phyloP scores from a whole-genome alignment of 2,797 vertebrate genomes.

The Carcharodon carcharias region DNA sequence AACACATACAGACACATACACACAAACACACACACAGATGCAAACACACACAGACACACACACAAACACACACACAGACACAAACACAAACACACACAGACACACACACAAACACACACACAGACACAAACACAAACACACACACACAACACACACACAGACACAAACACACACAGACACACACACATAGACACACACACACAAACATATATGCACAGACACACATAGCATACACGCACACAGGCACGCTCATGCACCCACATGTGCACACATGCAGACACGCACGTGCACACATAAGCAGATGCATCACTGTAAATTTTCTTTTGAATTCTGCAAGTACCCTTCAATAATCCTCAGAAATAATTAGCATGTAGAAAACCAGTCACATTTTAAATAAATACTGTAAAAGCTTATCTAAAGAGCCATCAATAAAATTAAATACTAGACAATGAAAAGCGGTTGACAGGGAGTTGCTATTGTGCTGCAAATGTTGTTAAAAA shows the following conservation, averaged over 20 bases:
- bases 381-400: constrained; percentile 17
- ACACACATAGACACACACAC: too few relatives aligned
- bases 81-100: background rate
- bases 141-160: too few relatives aligned
- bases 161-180: too few relatives aligned
- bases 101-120: too few relatives aligned
- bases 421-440: constrained; percentile 30
- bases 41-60: too few relatives aligned
- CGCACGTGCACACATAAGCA: background rate
- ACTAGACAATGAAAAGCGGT: background rate
- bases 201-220: too few relatives aligned
- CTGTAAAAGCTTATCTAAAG: constrained; percentile 19
- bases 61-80: background rate
- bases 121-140: too few relatives aligned
- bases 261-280: background rate
- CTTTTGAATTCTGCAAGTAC: background rate
- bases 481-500: background rate
- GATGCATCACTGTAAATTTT: background rate
- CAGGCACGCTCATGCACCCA: background rate
- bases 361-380: constrained; percentile 13
- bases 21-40: too few relatives aligned
- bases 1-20: too few relatives aligned
- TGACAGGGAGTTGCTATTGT: constrained; percentile 6
- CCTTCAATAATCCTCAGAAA: background rate
- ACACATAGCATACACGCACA: background rate